Base-by-base conservation (phyloP, 1,140 invertebrate genomes). In the Copidosoma floridanum region DNA sequence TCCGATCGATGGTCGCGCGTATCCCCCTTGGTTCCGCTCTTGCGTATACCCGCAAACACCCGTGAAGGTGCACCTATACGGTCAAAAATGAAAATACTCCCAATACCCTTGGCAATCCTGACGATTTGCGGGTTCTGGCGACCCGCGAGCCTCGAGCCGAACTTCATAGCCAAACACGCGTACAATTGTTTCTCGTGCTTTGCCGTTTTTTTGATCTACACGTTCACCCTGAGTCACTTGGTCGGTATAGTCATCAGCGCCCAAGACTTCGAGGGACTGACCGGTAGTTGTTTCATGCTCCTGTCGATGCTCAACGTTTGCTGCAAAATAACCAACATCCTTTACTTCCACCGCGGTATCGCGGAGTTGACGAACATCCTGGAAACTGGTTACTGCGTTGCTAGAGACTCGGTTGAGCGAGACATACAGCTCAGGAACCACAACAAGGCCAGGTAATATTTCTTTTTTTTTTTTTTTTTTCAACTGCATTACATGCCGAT, bases 281-380 rank as follows among this genome's bases (percentile, higher is more conserved):
- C 68, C 16, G 62, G 61, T 8, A 70, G 63, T 58, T 70, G 66
- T 14, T 71, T 71, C 35, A 68, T 71, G 70, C 57, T 68, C 48
- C 52, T 71, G 1, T 68, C 68, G 0, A 68, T 71, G 65, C 61
- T 71, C 29, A 70, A 68, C 21, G 65, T 68, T 7, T 70, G 68
- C 23, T 67, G 62, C 4, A 71, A 71, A 65, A 65, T 65, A 51
- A 54, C 41, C 0, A 68, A 65, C 21, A 63, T 67, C 3, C 18
- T 71, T 11, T 61, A 37, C 37, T 67, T 46, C 27, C 60, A 64
- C 37, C 66, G 46, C 10, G 10, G 56, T 46, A 64, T 71, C 50
- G 35, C 65, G n/a, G 18, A 29, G 6, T 38, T 71, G n/a, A 40
- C 67, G 32, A 12, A 55, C 1, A 26, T 60, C 38, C n/a, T 68